Conservation (phyloP, 2,113 vertebrate species). For the Brachionichthys hirsutus region DNA sequence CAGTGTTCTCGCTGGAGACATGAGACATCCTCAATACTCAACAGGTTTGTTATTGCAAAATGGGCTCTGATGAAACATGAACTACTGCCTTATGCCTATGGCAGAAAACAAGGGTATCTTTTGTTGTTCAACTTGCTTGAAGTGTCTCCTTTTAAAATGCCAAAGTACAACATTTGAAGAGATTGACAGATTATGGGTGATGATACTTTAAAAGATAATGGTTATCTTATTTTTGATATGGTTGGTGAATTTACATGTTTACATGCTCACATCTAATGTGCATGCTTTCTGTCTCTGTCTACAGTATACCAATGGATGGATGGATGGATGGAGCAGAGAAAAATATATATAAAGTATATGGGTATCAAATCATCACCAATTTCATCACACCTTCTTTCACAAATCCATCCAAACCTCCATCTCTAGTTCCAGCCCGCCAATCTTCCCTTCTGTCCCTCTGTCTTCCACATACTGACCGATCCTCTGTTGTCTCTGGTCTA, state of each 20-base stretch:
- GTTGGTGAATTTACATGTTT: too few relatives aligned
- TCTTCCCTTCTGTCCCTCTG: conserved; percentile 2
- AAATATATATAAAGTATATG: too few relatives aligned
- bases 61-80: not conserved
- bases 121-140: too few relatives aligned
- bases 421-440: conserved; percentile 1
- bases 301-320: too few relatives aligned
- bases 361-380: too few relatives aligned
- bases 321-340: too few relatives aligned
- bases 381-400: conserved; percentile 4
- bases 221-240: too few relatives aligned
- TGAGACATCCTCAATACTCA: conserved; percentile 1
- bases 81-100: not conserved
- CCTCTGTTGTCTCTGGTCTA: conserved; percentile 10
- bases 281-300: too few relatives aligned
- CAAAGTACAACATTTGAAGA: not conserved
- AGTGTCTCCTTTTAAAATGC: not conserved
- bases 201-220: too few relatives aligned
- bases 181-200: not conserved
- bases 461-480: conserved; percentile 18
- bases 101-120: not conserved
- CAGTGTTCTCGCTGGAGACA: not conserved
- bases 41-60: conserved; percentile 14
- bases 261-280: too few relatives aligned
- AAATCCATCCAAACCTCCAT: conserved; percentile 17